Percentiles rank a stretch among this genome's conserved stretches.
Conservation (phyloP, 1,140 invertebrate genomes). For the Lepidurus apus region DNA sequence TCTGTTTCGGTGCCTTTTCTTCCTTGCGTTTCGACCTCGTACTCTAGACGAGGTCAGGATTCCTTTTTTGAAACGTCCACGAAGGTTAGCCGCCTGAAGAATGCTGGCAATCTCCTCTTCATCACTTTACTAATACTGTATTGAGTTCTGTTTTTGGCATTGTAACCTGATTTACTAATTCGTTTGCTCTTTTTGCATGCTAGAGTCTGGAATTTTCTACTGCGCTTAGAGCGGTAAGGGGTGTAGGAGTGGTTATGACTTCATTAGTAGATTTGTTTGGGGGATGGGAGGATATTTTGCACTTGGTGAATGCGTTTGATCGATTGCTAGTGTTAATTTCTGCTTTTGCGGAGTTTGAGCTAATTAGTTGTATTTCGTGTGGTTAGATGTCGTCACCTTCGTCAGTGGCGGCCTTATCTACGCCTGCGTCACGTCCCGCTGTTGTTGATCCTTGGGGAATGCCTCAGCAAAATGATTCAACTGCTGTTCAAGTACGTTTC, state of each 20-base stretch:
- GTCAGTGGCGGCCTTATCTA: background rate
- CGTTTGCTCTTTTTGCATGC: background rate
- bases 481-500: background rate
- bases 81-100: background rate
- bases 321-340: background rate
- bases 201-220: background rate
- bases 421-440: background rate
- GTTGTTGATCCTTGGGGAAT: constrained; percentile 44
- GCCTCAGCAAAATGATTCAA: constrained; percentile 38
- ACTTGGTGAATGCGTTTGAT: background rate
- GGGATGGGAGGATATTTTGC: background rate
- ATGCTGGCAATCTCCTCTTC: background rate
- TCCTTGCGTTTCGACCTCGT: constrained; percentile 27
- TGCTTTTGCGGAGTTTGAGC: background rate
- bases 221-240: background rate
- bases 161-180: background rate
- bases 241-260: background rate
- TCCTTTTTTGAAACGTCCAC: constrained; percentile 33
- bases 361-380: background rate
- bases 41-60: constrained; percentile 34
- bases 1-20: constrained; percentile 34
- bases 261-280: background rate
- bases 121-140: background rate
- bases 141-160: background rate
- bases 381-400: background rate